Evolutionary conservation across 2,797 vertebrate species (phyloP), one percentile per base, ranked within the genome.

Genomic region (Vespertilio murinus): DNA sequence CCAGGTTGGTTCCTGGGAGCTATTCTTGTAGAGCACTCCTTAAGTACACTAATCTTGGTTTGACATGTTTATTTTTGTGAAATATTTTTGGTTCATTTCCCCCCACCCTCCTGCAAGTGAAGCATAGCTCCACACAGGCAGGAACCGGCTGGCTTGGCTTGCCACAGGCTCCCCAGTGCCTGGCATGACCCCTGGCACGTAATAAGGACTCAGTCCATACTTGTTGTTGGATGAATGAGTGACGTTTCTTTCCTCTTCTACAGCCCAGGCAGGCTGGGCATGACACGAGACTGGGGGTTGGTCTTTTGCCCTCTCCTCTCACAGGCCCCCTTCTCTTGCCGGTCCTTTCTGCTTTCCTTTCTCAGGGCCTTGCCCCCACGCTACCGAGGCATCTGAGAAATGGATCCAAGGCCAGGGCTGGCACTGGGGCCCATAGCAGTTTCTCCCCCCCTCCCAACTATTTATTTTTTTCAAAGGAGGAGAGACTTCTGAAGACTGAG

Each of bases 251-350:
- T 1, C 14, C 30, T 70, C 22, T 35, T n/a, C 33, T 42, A 9
- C 8, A 20, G 70, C 30, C 7, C 6, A n/a, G 73, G 56, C 16
- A 23, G 45, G 10, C 23, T 17, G 33, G 40, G 56, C 5, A 8
- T 1, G 25, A 18, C 38, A 11, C 6, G 4, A 22, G 38, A 28
- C 61, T 49, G 5, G 4, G 42, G 17, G 40, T 17, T 47, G 28
- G 8, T 38, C 4, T 3, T 28, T 42, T 22, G 45, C 9, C 42
- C 8, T 73, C 10, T 54, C 40, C 14, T 23, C 73, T 80, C 0
- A 0, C 12, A 47, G 45, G 13, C n/a, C 49, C 4, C 2, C 0
- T 38, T 56, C 22, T 35, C 5, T 49, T 1, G 1, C 6, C 78
- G 38, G 5, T 61, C 54, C 86, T 61, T 70, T 56, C 18, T 35